Evolutionary conservation across 2,888 invertebrate species (phyloP).

Genomic region (Hesperia comma): DNA sequence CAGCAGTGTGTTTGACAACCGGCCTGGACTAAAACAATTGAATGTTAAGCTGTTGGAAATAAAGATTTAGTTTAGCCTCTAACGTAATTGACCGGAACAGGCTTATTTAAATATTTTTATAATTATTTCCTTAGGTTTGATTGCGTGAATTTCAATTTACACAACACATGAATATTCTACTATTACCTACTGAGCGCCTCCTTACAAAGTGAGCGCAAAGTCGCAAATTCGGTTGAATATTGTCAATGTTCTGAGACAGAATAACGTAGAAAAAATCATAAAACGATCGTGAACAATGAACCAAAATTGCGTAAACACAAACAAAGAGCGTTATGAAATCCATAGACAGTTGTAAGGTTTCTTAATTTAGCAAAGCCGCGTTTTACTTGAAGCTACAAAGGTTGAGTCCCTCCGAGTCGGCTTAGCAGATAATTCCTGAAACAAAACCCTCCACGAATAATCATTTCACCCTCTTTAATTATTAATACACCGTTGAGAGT

Average conservation of each 20-base stretch:
- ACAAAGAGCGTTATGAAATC: conserved; percentile 30
- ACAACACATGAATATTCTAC: no score
- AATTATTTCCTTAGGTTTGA: no score
- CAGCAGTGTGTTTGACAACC: no score
- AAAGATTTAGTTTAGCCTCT: no score
- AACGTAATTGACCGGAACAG: no score
- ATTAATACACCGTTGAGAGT: conserved; percentile 69
- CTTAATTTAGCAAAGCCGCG: conserved; percentile 51
- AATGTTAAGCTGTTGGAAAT: no score
- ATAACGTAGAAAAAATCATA: neutral
- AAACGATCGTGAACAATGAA: neutral
- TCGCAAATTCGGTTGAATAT: no score
- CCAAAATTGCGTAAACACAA: conserved; percentile 5
- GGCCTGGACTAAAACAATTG: no score
- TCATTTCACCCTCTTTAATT: conserved; percentile 71
- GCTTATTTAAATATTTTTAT: no score
- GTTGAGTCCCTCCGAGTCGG: conserved; percentile 47
- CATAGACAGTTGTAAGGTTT: conserved; percentile 33
- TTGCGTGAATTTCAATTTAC: no score
- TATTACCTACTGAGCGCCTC: no score
- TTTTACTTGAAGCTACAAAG: conserved; percentile 45
- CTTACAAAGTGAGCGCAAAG: no score
- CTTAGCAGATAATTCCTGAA: conserved; percentile 62
- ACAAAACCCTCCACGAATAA: conserved; percentile 61
- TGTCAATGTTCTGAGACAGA: neutral